Base-by-base conservation (phyloP, 2,797 vertebrate species). In the Cossypha polioptera region DNA sequence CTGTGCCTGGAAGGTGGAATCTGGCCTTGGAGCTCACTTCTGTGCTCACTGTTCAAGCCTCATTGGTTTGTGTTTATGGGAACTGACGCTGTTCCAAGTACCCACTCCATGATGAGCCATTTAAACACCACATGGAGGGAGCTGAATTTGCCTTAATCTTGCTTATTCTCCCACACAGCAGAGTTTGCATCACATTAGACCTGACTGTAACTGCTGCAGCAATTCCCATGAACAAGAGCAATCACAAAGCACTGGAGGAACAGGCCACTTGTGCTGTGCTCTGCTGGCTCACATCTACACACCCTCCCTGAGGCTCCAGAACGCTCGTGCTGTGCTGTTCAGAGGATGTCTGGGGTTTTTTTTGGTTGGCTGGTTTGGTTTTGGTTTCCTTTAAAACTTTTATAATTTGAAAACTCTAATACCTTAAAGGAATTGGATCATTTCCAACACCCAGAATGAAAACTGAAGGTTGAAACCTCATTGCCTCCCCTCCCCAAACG, bases 11-110 rank as follows among this genome's bases (percentile, higher is more conserved):
- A 79, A 91, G 77, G 84, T 58, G 26, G 89, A 65, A 78, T 48
- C 42, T 48, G 72, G 86, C 91, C 81, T 55, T 33, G 50, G 86
- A 89, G 57, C 19, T 7, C 82, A 19, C 59, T 87, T 65, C n/a
- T 51, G 66, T 1, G 72, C 72, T 90, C 86, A 12, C 76, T 66
- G 51, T 86, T 94, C 94, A 96, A 92, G 91, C 86, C 91, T 95
- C 95, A 94, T 48, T 78, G 89, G 26, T 59, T 88, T 72, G 76
- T 92, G 85, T 92, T 94, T 93, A 90, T 81, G 85, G 88, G 82
- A 92, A 95, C 63, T 81, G 87, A 85, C 2, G 43, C 78, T 24
- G 81, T n/a, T 96, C 91, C 92, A 97, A 96, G 91, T 38, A 63
- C 62, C 85, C 83, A 86, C 93, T 79, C 21, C 0, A 69, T 8